phyloP scores from a whole-genome alignment of 2,113 vertebrate species.

The Saguinus imperator region DNA sequence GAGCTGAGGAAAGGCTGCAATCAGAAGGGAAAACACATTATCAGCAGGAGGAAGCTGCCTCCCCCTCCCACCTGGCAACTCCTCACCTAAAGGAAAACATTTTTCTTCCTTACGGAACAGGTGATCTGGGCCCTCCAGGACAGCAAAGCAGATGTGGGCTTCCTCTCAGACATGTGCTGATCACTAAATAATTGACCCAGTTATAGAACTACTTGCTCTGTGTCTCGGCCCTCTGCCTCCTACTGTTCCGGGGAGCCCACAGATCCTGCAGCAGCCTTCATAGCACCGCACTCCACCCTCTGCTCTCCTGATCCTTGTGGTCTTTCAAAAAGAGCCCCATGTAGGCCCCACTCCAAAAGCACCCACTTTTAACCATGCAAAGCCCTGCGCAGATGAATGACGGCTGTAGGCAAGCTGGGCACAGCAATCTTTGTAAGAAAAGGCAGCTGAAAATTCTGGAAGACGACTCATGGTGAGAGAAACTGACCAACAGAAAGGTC shows the following conservation, averaged over 20 bases:
- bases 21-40: conserved; percentile 61
- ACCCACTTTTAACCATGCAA: rapidly evolving
- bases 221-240: not conserved
- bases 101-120: conserved; percentile 51
- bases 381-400: rapidly evolving
- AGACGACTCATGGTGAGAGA: not conserved
- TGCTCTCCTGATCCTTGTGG: not conserved
- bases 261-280: not conserved
- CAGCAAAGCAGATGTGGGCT: conserved; percentile 38
- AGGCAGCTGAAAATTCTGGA: not conserved
- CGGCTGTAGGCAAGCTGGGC: rapidly evolving
- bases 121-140: conserved; percentile 68
- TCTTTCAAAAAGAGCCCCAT: no score
- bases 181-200: conserved; percentile 74
- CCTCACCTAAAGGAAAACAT: conserved; percentile 48
- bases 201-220: conserved; percentile 50
- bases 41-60: conserved; percentile 51
- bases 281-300: not conserved
- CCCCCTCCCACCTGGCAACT: not conserved
- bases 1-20: conserved; percentile 71
- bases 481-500: not conserved
- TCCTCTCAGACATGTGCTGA: conserved; percentile 63
- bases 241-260: rapidly evolving
- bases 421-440: not conserved
- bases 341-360: not conserved